A percentile compares a stretch with the other conserved stretches of the same genome.
Evolutionary conservation across 2,888 invertebrate genomes (phyloP).

Genomic region (Caenorhabditis doughertyi): DNA sequence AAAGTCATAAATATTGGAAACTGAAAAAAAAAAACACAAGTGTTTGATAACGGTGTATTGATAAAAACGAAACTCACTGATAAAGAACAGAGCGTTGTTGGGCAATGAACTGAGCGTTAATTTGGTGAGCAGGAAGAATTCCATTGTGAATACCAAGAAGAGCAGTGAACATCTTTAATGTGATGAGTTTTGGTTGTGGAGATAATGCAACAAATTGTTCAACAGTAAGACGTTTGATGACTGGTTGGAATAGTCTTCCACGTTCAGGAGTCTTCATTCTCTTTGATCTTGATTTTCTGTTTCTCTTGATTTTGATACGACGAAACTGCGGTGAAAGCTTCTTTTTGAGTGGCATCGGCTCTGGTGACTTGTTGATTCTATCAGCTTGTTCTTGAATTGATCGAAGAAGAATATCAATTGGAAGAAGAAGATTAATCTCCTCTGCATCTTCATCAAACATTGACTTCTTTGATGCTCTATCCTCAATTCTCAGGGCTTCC

Average conservation of each 20-base stretch:
- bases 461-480: neutral
- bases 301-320: conserved; percentile 20
- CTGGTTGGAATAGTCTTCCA: conserved; percentile 15
- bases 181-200: neutral
- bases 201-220: neutral
- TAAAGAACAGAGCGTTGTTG: conserved; percentile 15
- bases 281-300: neutral
- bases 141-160: neutral
- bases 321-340: conserved; percentile 35
- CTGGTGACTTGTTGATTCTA: neutral
- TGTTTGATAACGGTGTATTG: conserved; percentile 12
- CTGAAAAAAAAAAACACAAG: neutral
- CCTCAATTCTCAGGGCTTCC: neutral
- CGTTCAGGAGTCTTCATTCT: conserved; percentile 16
- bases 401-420: conserved; percentile 22
- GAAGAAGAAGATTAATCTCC: conserved; percentile 19
- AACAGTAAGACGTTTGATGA: neutral
- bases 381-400: conserved; percentile 27
- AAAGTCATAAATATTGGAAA: neutral
- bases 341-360: conserved; percentile 23
- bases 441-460: neutral
- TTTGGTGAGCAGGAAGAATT: neutral
- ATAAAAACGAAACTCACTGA: conserved; percentile 37
- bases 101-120: conserved; percentile 16
- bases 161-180: neutral